phyloP scores from a whole-genome alignment of 2,888 invertebrate species.

The Chalcis sispes region DNA sequence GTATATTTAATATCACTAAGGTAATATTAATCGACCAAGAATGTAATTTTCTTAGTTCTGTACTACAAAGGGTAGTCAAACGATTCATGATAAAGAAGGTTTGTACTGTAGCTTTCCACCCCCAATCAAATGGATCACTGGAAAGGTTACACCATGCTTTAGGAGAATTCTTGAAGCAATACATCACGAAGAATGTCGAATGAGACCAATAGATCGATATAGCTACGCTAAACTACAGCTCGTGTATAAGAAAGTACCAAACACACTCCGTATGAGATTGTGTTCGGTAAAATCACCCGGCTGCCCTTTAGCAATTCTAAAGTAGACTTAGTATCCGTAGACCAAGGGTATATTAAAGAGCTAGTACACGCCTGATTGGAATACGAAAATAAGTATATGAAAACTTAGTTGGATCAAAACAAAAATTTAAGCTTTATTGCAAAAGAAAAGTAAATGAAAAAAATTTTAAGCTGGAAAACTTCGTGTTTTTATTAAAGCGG shows the following conservation, averaged over 20 bases:
- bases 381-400: not conserved
- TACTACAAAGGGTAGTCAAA: constrained; percentile 54
- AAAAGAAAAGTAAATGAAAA: not conserved
- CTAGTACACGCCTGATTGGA: not conserved
- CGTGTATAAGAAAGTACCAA: constrained; percentile 1
- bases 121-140: constrained; percentile 58
- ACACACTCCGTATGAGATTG: not conserved
- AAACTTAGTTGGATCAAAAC: not conserved
- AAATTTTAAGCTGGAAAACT: not conserved
- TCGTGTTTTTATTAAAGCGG: not conserved
- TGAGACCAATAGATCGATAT: constrained; percentile 58
- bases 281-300: no score
- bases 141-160: no score
- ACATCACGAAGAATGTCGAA: not conserved
- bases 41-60: constrained; percentile 53
- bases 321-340: not conserved
- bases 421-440: not conserved
- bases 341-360: not conserved
- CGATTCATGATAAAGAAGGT: constrained; percentile 56
- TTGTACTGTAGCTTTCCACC: constrained; percentile 56
- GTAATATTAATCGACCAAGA: constrained; percentile 38
- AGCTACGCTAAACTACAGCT: constrained; percentile 23
- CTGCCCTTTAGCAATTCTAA: not conserved
- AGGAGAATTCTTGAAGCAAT: no score
- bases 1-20: constrained; percentile 55